Conservation (phyloP, 2,113 vertebrate genomes). For the Anthoscopus minutus region DNA sequence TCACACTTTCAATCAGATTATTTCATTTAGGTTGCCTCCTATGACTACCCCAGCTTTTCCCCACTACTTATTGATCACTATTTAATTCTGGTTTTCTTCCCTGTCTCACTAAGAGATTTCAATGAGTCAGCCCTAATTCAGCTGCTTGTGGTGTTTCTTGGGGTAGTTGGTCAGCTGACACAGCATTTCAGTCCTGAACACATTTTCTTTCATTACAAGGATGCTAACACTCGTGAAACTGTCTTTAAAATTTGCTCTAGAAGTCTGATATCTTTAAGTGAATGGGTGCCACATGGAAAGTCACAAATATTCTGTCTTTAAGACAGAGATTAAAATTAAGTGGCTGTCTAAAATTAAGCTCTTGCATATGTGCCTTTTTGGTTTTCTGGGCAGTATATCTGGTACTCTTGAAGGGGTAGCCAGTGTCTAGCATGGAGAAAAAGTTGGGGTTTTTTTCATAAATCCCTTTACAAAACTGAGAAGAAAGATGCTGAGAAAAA, state of each 20-base stretch:
- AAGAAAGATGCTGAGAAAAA: background rate
- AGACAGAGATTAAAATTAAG: background rate
- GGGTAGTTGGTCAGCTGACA: background rate
- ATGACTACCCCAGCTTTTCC: slow-evolving; percentile 1
- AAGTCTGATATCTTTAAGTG: background rate
- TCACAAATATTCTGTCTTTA: background rate
- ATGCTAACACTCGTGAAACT: background rate
- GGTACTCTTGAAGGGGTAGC: background rate
- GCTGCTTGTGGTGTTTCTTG: background rate
- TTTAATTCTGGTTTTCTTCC: slow-evolving; percentile 25
- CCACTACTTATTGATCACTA: slow-evolving; percentile 9
- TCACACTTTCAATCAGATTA: slow-evolving; percentile 48
- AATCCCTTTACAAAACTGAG: background rate
- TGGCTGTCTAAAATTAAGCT: background rate
- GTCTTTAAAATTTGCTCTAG: background rate
- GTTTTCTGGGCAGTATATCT: background rate
- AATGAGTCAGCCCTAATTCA: background rate
- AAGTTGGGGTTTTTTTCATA: background rate
- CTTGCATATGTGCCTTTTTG: background rate
- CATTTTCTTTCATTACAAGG: background rate
- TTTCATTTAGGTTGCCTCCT: slow-evolving; percentile 29
- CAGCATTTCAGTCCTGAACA: background rate
- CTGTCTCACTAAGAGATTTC: background rate
- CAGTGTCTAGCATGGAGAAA: background rate
- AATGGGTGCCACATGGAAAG: background rate